A percentile compares a stretch with the other conserved stretches of the same genome.
phyloP scores from a whole-genome alignment of 2,113 vertebrate species.

The Oryctolagus cuniculus region DNA sequence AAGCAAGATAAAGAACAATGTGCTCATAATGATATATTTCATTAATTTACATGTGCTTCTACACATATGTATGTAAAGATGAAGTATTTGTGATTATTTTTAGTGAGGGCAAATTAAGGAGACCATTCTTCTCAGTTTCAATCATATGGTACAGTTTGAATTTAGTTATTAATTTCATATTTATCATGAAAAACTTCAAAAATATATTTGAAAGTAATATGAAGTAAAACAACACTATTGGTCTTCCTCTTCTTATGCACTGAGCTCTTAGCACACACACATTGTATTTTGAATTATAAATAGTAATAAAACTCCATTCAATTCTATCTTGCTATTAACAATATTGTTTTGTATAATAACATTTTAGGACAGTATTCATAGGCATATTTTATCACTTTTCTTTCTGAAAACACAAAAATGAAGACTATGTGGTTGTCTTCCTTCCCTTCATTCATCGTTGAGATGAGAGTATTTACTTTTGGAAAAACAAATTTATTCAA shows the following conservation, averaged over 20 bases:
- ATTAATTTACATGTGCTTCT: background rate
- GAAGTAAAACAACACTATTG: background rate
- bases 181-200: conserved; percentile 7
- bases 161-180: conserved; percentile 25
- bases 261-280: background rate
- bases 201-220: conserved; percentile 23
- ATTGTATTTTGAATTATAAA: conserved; percentile 13
- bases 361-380: background rate
- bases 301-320: background rate
- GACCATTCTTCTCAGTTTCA: background rate
- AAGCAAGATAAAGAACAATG: background rate
- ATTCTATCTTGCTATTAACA: background rate
- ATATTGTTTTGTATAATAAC: background rate
- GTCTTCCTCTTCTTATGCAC: background rate
- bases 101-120: background rate
- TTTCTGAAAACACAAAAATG: background rate
- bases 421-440: background rate
- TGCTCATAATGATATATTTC: background rate
- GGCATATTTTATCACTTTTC: background rate
- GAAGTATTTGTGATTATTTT: background rate
- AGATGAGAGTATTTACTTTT: background rate
- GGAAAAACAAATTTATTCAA: background rate
- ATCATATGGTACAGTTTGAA: background rate
- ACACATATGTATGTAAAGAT: background rate
- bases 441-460: background rate